phyloP scores from a whole-genome alignment of 2,888 invertebrate genomes.

The Anoncus sp. region DNA sequence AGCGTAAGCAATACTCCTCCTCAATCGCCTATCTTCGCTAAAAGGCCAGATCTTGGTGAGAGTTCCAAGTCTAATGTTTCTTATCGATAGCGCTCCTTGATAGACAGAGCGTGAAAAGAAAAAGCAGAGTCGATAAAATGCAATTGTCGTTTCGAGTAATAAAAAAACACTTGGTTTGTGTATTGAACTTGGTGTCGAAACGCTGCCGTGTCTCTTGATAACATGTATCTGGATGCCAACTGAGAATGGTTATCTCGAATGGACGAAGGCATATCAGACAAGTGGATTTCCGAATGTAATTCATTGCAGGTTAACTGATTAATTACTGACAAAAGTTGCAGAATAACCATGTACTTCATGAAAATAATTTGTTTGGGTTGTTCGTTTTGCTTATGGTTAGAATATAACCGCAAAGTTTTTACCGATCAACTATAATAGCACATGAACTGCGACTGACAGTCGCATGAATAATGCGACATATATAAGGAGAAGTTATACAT shows the following conservation, averaged over 20 bases:
- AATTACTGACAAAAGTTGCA: too few species aligned
- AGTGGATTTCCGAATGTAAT: not conserved
- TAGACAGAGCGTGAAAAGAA: conserved; percentile 22
- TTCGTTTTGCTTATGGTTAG: too few species aligned
- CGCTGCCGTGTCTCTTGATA: too few species aligned
- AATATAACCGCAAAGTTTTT: too few species aligned
- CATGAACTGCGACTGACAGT: too few species aligned
- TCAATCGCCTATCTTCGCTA: conserved; percentile 37
- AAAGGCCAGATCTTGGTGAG: conserved; percentile 24
- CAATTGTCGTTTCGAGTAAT: conserved; percentile 35
- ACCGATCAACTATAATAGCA: too few species aligned
- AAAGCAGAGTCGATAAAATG: conserved; percentile 28
- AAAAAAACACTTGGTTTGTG: not conserved
- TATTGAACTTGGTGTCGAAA: too few species aligned
- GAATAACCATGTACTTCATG: too few species aligned
- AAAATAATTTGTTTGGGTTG: too few species aligned
- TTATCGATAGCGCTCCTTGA: conserved; percentile 26
- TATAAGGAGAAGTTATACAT: too few species aligned
- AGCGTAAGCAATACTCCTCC: conserved; percentile 26
- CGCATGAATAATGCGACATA: too few species aligned
- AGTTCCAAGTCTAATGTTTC: conserved; percentile 20
- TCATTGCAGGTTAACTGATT: too few species aligned
- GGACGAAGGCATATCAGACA: not conserved
- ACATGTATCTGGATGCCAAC: not conserved
- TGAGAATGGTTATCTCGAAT: not conserved